Evolutionary conservation across 2,797 vertebrate species (phyloP), one percentile per base, ranked within the genome.

Genomic region (Malacoraja senta): DNA sequence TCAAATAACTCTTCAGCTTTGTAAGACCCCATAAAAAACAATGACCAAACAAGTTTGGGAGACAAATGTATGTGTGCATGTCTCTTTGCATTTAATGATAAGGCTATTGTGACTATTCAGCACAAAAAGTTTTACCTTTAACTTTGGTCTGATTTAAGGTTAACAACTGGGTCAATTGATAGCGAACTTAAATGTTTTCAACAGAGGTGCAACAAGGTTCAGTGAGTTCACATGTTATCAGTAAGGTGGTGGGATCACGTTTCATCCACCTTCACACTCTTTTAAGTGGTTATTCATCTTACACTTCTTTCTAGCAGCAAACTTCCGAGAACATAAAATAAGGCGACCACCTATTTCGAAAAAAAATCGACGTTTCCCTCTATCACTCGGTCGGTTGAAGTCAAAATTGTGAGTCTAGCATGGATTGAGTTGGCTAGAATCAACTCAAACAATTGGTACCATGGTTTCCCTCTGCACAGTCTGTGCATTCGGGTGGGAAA

Each of bases 121-220:
- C 61, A 68, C 32, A 8, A 86, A 65, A 68, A 2, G 63, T 6
- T 88, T 88, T 19, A 1, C 15, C 63, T 88, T 9, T 68, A 68
- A 35, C 84, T 88, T 88, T 63, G 35, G 32, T 68, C 63, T 88
- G 84, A 88, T n/a, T 68, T 68, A 88, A 88, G 84, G 61, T 88
- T 88, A 35, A 68, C 63, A 88, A 88, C 8, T 88, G 84, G 84
- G 84, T 88, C 84, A 88, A 21, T 35, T 68, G 84, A 88, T 88
- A 88, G n/a, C n/a, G 12, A 88, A 88, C 35, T 29, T 68, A n/a
- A 68, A 68, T 68, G 84, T 24, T 32, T 88, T 68, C 84, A 88
- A 88, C 2, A 0, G 3, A 68, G 63, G 61, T 68, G 65, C 61
- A 88, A n/a, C 61, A 17, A 9, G 84, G 63, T 68, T 17, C 84